Evolutionary conservation across 2,797 vertebrate genomes (phyloP).

Genomic region (Tapera naevia): DNA sequence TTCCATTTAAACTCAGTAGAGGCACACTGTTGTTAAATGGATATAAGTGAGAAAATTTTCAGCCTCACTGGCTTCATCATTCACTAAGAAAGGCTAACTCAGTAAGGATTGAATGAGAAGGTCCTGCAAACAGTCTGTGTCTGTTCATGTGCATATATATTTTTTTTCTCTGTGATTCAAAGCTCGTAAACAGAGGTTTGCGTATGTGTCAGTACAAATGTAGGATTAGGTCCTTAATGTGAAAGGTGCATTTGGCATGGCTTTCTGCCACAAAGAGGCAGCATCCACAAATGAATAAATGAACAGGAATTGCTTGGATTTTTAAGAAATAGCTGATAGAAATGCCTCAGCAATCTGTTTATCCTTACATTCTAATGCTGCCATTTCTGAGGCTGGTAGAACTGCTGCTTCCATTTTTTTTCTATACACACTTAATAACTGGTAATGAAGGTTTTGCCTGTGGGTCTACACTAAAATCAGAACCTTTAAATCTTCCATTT

Average conservation of each 20-base stretch:
- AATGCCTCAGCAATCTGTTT: conserved; percentile 3
- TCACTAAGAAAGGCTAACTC: not conserved
- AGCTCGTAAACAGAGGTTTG: not conserved
- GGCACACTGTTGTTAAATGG: not conserved
- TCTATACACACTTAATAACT: not conserved
- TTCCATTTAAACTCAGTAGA: not conserved
- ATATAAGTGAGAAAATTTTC: conserved; percentile 15
- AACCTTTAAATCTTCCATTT: not conserved
- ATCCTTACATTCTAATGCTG: not conserved
- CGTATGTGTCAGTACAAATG: not conserved
- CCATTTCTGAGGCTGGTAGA: not conserved
- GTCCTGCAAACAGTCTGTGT: not conserved
- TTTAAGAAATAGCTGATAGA: conserved; percentile 51
- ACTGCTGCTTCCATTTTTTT: not conserved
- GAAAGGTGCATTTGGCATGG: conserved; percentile 68
- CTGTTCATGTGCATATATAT: not conserved
- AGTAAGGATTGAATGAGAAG: not conserved
- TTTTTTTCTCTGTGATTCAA: not conserved
- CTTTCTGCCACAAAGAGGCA: conserved; percentile 81
- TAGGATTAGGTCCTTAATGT: not conserved
- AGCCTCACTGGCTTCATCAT: not conserved
- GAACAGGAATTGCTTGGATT: conserved; percentile 64
- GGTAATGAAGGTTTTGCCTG: not conserved
- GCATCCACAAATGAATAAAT: conserved; percentile 76
- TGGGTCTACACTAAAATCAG: not conserved